Percentiles rank a stretch among this genome's conserved stretches.
These are phyloP conservation scores for Amiota minor DNA, from an alignment of 2,888 invertebrate genomes.

Conservation along the genomic window DNA sequence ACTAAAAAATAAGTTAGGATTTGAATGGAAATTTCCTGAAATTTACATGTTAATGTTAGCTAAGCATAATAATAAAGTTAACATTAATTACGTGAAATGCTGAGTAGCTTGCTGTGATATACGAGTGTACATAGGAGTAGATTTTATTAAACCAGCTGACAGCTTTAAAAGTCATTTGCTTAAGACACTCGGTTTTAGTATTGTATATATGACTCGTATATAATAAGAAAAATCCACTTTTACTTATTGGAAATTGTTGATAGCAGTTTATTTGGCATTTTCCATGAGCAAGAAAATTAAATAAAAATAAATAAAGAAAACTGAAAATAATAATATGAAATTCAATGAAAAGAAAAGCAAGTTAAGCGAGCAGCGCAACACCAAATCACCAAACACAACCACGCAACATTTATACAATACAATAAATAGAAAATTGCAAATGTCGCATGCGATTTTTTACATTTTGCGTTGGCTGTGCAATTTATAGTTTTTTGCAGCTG, in stretches of 20 bases:
- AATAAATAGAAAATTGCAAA: conserved; percentile 1
- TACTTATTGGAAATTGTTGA: conserved; percentile 45
- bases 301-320: neutral
- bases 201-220: too few species aligned
- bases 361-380: neutral
- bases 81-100: too few species aligned
- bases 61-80: too few species aligned
- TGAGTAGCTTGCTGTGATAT: too few species aligned
- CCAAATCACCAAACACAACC: neutral
- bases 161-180: conserved; percentile 44
- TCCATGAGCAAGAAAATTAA: conserved; percentile 7
- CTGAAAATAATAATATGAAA: neutral
- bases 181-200: too few species aligned
- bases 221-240: conserved; percentile 48
- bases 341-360: neutral
- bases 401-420: neutral
- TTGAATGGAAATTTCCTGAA: too few species aligned
- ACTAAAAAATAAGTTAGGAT: too few species aligned
- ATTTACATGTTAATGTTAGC: too few species aligned
- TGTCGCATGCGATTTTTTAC: conserved; percentile 3
- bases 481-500: conserved; percentile 1
- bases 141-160: conserved; percentile 59
- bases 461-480: conserved; percentile 12
- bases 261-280: conserved; percentile 3
- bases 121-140: conserved; percentile 21